phyloP scores from a whole-genome alignment of 2,888 invertebrate species.

The Oegoconia quadripuncta region DNA sequence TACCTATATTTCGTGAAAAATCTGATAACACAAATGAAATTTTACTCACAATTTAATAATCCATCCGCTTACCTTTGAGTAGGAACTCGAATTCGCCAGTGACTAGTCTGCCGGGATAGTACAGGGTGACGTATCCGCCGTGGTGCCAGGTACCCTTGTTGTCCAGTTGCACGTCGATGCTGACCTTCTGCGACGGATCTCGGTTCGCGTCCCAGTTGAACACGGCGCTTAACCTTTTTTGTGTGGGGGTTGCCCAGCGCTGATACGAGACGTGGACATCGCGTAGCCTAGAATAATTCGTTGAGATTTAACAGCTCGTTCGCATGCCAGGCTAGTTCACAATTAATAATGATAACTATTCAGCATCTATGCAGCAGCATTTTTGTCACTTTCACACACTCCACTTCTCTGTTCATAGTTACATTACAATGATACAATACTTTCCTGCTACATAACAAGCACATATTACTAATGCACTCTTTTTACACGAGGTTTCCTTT shows the following conservation, averaged over 20 bases:
- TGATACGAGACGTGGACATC: conserved; percentile 85
- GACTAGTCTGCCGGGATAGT: conserved; percentile 87
- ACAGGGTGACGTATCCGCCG: conserved; percentile 81
- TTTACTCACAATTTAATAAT: neutral
- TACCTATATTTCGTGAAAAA: no score
- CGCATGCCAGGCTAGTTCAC: no score
- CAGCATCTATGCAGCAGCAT: no score
- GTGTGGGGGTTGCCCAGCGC: conserved; percentile 77
- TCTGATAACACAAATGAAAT: no score
- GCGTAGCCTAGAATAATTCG: conserved; percentile 74
- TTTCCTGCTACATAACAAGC: no score
- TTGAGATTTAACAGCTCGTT: neutral
- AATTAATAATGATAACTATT: no score
- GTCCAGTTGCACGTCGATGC: conserved; percentile 80
- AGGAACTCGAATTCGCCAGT: conserved; percentile 83
- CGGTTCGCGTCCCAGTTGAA: conserved; percentile 93
- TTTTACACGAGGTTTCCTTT: no score
- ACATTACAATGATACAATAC: no score
- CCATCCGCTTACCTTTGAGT: conserved; percentile 57
- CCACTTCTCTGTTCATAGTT: no score
- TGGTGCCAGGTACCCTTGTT: conserved; percentile 81
- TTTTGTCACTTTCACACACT: no score
- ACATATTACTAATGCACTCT: no score
- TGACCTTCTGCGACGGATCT: conserved; percentile 86
- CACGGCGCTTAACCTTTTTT: conserved; percentile 84